Base-by-base conservation (phyloP, 2,113 vertebrate species). In the Centrocercus urophasianus region DNA sequence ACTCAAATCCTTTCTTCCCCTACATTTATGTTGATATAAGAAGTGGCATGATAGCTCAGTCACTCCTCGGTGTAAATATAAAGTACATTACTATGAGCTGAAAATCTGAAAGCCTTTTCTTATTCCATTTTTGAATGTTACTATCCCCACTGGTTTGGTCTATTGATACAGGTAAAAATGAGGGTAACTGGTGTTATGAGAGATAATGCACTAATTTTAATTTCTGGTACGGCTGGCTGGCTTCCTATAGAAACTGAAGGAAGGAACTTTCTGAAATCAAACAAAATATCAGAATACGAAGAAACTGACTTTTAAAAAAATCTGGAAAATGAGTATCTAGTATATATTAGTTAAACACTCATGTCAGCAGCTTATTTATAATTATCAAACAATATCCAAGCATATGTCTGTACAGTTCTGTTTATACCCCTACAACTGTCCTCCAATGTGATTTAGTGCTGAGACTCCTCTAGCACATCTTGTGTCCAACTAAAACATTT, bases 401-500 rank as follows among this genome's bases (percentile, higher is more conserved):
- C 10, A 48, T 13, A 64, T 5, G 45, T 59, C 38, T 36, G 19
- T 9, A 47, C 36, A 77, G 48, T 64, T 18, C 17, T 11, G 5
- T 48, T 86, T 66, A n/a, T 17, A 40, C 28, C 12, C 17, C 57
- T 22, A 12, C 6, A 63, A 48, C 34, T 69, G 11, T 14, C 59
- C 25, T 50, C 59, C 64, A 38, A 19, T 25, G 14, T 82, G 12
- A 43, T 19, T 66, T 63, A 73, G 20, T 52, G 9, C n/a, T 25
- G 25, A 43, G 45, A 36, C 5, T 42, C 47, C 50, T 48, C 32
- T 13, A 60, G 19, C 3, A 11, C 52, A 42, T 42, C 45, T 42
- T 42, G 18, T 40, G 11, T 34, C 19, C 17, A 38, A 81, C 50
- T 47, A 28, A 79, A 75, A 45, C 0, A 0, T 27, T 2, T 6